Base-by-base conservation (phyloP, 2,888 invertebrate genomes). In the Clostera curtula region DNA sequence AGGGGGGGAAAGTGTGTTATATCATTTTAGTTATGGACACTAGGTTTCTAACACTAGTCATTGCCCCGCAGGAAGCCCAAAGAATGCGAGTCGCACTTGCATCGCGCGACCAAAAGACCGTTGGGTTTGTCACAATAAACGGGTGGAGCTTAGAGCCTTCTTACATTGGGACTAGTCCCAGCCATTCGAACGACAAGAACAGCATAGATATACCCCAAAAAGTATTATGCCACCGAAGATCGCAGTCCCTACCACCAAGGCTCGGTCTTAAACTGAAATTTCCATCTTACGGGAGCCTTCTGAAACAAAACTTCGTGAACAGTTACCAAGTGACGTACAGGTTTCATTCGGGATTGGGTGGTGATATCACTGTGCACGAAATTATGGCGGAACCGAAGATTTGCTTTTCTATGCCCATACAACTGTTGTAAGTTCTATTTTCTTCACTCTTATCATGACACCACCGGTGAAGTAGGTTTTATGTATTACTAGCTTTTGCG, bases 351-450 rank as follows among this genome's bases (percentile, higher is more conserved):
- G 95, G 95, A 1, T 84, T 95, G 12, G 95, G 95, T 0, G 95
- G 95, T 1, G 96, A 97, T 66, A 94, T 97, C 25, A 93, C 93
- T 41, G 96, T 97, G 2, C 93, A 96, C 56, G 97, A 97, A 72
- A 89, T 93, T 24, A 93, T 97, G 92, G 92, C 94, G 1, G 97
- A 97, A 68, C 93, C 95, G 46, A 91, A 91, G 56, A 74, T 95
- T 5, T 93, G 94, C 55, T 96, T 92, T 59, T 86, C 88, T 23
- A 89, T 97, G 68, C 97, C 97, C 1, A 90, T 93, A 50, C 94
- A 96, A 66, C 77, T 97, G 39, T 75, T 97, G 93, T 96, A 82
- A 89, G 92, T 88, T 48, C 33, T n/a, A n/a, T n/a, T n/a, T n/a
- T n/a, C n/a, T n/a, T n/a, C n/a, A n/a, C n/a, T n/a, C n/a, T n/a